Conservation (phyloP, 2,797 vertebrate genomes). For the Vireo griseus region DNA sequence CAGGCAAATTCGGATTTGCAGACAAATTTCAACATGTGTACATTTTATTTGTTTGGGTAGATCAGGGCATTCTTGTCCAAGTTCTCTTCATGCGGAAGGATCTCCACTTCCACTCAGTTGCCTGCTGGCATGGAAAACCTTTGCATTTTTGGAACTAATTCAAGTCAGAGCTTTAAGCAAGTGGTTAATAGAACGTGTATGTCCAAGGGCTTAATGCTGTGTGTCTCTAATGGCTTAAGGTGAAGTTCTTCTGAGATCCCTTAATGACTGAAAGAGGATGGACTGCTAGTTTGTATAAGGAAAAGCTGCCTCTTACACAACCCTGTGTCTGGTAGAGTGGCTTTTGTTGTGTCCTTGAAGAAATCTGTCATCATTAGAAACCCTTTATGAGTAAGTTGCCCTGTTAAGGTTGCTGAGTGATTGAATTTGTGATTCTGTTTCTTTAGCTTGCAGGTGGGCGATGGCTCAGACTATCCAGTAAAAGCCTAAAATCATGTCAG, state of each 20-base stretch:
- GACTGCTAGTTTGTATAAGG: neutral
- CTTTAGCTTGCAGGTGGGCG: neutral
- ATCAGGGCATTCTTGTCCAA: neutral
- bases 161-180: neutral
- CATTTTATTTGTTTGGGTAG: neutral
- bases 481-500: neutral
- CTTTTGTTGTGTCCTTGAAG: neutral
- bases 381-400: neutral
- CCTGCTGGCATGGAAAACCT: neutral
- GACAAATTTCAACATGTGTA: neutral
- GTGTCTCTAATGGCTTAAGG: neutral
- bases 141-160: neutral
- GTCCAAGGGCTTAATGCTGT: neutral
- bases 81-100: neutral
- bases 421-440: neutral
- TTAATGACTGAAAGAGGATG: neutral
- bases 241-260: neutral
- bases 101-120: neutral
- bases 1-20: neutral
- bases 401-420: neutral
- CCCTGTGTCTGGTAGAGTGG: neutral
- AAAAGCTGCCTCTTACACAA: neutral
- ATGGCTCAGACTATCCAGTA: neutral
- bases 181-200: neutral
- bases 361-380: neutral